Evolutionary conservation across 2,113 vertebrate species (phyloP), one percentile per base, ranked within the genome.

Genomic region (Platichthys stellatus): DNA sequence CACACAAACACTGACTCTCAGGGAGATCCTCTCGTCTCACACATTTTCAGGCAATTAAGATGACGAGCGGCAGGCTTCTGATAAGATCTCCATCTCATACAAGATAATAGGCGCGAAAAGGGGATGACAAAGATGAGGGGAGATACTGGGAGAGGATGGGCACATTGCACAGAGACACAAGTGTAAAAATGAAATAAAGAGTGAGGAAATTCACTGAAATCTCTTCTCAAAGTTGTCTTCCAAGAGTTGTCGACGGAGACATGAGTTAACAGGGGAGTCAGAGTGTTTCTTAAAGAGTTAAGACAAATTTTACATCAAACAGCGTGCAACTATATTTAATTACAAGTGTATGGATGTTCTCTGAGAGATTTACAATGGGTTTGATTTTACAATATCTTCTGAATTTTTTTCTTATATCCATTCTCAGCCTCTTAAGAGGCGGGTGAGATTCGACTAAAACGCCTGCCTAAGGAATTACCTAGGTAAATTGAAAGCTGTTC

Each of bases 51-150:
- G 40, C 56, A 76, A 83, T 86, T 82, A 81, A 61, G 24, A 31
- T 58, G 47, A 63, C 56, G 12, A 78, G 67, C 28, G 18, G 64
- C 45, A 23, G 74, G n/a, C 11, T 60, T 56, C 28, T 1, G 60
- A 87, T 83, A 85, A 59, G 45, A 85, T 85, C 79, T 68, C 31
- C 26, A 68, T 78, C 67, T 86, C 47, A 35, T 6, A 40, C 3
- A 43, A 7, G 43, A 74, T 23, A 49, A 74, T 15, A 31, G 69
- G 40, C 3, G 17, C 60, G 15, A 28, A 11, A 28, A 57, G 24
- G 14, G 15, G 20, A 13, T 40, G 45, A 53, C 38, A 31, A 20
- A 72, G 72, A 78, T 65, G 35, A 63, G 31, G 35, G 54, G 54
- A 72, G 69, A 83, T 35, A 63, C 24, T 60, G 47, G 43, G 45